Conservation (phyloP, 2,797 vertebrate genomes). For the Phoeniculus purpureus region DNA sequence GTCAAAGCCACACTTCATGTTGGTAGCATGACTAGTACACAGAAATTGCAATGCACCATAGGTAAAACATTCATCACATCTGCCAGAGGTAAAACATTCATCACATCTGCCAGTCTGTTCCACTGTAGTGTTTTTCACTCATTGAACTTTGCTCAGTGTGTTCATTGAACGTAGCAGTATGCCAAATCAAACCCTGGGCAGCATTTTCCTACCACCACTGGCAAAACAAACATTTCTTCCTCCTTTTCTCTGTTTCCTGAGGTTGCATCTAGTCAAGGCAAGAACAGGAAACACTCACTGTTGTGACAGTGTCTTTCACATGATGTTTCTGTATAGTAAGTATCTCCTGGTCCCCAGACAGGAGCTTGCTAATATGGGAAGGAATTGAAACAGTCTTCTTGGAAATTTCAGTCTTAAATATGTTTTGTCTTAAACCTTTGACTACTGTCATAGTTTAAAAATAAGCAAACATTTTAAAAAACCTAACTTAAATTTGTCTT, state of each 20-base stretch:
- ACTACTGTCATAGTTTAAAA: neutral
- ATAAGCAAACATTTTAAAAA: neutral
- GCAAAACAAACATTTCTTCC: neutral
- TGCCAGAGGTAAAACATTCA: no score
- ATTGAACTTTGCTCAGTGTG: neutral
- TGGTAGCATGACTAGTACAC: neutral
- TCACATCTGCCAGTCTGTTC: neutral
- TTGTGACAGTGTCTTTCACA: neutral
- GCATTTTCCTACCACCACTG: neutral
- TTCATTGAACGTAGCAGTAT: neutral
- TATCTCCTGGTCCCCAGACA: neutral
- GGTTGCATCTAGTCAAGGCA: neutral
- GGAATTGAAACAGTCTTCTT: neutral
- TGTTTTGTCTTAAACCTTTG: neutral
- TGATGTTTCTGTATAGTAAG: neutral
- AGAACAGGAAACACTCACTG: neutral
- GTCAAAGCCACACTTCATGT: neutral
- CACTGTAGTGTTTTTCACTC: neutral
- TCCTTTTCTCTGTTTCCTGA: neutral
- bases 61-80: neutral
- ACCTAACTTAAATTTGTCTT: neutral
- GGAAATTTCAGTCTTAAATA: neutral
- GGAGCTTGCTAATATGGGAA: neutral
- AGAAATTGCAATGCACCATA: neutral
- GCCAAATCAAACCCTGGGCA: neutral